Evolutionary conservation across 2,888 invertebrate species (phyloP).

Genomic region (Rotaria macrura): DNA sequence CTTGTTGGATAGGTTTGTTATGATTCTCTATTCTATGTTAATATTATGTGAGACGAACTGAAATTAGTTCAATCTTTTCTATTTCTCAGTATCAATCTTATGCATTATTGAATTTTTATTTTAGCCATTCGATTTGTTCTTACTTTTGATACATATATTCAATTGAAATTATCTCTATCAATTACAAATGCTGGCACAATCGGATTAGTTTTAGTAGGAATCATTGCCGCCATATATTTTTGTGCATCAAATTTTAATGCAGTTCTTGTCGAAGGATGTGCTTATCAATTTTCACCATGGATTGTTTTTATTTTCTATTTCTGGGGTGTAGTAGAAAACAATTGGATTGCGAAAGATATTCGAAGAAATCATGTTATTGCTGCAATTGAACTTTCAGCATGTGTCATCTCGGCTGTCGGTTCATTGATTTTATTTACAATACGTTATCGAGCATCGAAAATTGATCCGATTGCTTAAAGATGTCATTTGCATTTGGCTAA

Average conservation of each 20-base stretch:
- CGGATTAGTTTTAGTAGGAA: background rate
- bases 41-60: too few species aligned
- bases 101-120: background rate
- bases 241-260: background rate
- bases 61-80: background rate
- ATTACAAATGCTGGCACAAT: background rate
- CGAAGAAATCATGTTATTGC: background rate
- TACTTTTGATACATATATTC: background rate
- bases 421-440: background rate
- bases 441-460: background rate
- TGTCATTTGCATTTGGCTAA: too few species aligned
- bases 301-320: background rate
- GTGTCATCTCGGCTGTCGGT: background rate
- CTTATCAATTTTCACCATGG: constrained; percentile 19
- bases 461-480: background rate
- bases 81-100: too few species aligned
- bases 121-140: background rate
- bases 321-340: constrained; percentile 3
- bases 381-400: background rate
- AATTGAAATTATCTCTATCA: background rate
- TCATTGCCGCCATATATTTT: background rate
- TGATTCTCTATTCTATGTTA: too few species aligned
- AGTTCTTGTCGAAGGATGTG: background rate
- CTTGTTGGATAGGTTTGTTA: background rate
- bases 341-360: background rate